phyloP scores from a whole-genome alignment of 1,140 invertebrate genomes.

The Plectrocnemia conspersa region DNA sequence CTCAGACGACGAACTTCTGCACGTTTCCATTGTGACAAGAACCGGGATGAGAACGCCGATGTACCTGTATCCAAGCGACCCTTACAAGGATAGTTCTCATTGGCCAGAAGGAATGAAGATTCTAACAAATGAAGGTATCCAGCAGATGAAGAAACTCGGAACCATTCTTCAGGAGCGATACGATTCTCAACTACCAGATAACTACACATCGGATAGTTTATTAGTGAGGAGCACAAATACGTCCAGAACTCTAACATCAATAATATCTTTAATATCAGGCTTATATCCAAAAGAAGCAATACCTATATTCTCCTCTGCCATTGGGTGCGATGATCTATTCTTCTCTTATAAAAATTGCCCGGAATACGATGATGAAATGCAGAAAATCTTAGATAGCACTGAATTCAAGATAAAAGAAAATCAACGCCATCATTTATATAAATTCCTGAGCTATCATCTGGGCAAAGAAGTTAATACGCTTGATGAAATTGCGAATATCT shows the following conservation, averaged over 20 bases:
- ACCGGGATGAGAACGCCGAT: constrained; percentile 31
- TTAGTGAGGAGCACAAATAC: constrained; percentile 29
- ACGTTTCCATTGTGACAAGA: constrained; percentile 31
- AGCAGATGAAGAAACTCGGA: constrained; percentile 27
- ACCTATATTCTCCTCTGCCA: constrained; percentile 13
- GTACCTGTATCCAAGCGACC: constrained; percentile 26
- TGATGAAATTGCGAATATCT: constrained; percentile 11
- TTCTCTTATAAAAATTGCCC: constrained; percentile 19
- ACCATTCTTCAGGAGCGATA: constrained; percentile 22
- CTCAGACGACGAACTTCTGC: constrained; percentile 13
- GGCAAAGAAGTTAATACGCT: neutral
- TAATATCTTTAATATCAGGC: constrained; percentile 18
- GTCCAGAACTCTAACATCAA: constrained; percentile 26
- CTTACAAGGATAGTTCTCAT: constrained; percentile 14
- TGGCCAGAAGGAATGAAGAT: constrained; percentile 33
- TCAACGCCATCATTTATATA: constrained; percentile 6
- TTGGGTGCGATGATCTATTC: constrained; percentile 21
- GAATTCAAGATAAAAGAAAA: constrained; percentile 17
- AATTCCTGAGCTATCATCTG: neutral
- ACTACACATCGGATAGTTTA: constrained; percentile 14
- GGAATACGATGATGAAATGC: constrained; percentile 15
- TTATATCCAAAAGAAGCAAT: constrained; percentile 31
- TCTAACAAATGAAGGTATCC: constrained; percentile 27
- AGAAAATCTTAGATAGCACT: neutral
- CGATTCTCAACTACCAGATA: constrained; percentile 14